Conservation (phyloP, 2,797 vertebrate genomes). For the Falco biarmicus region DNA sequence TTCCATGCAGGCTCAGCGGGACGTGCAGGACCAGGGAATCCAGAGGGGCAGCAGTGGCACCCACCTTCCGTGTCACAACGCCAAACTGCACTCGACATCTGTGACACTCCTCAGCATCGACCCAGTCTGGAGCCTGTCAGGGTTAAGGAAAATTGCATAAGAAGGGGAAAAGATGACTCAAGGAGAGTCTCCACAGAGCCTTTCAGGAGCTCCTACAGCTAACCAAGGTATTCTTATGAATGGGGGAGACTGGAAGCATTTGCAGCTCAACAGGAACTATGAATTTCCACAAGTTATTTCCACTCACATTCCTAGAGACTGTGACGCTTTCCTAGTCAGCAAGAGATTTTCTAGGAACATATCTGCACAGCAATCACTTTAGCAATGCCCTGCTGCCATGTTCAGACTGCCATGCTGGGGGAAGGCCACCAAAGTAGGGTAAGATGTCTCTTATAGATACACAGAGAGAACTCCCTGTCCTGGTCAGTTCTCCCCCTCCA, state of each 20-base stretch:
- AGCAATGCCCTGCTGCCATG: neutral
- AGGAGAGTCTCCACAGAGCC: neutral
- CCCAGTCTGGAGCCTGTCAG: slow-evolving; percentile 95
- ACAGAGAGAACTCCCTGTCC: neutral
- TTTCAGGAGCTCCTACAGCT: neutral
- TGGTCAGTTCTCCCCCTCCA: neutral
- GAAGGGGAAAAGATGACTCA: neutral
- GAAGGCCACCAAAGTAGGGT: neutral
- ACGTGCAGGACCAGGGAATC: neutral
- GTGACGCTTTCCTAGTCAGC: neutral
- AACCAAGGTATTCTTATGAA: neutral
- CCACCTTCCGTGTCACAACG: slow-evolving; percentile 95
- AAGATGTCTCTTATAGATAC: too few relatives aligned
- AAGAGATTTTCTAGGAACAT: neutral
- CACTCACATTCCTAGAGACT: neutral
- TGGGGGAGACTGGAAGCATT: neutral
- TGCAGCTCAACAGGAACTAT: neutral
- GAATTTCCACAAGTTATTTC: neutral
- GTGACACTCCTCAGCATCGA: slow-evolving; percentile 98
- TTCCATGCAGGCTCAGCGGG: neutral
- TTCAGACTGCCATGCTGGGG: neutral
- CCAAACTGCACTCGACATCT: slow-evolving; percentile 97
- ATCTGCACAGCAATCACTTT: neutral
- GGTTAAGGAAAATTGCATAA: neutral
- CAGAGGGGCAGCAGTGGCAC: neutral